These are phyloP conservation scores for Eupelmus urozonus DNA, from an alignment of 2,888 invertebrate species.

Conservation along the genomic window DNA sequence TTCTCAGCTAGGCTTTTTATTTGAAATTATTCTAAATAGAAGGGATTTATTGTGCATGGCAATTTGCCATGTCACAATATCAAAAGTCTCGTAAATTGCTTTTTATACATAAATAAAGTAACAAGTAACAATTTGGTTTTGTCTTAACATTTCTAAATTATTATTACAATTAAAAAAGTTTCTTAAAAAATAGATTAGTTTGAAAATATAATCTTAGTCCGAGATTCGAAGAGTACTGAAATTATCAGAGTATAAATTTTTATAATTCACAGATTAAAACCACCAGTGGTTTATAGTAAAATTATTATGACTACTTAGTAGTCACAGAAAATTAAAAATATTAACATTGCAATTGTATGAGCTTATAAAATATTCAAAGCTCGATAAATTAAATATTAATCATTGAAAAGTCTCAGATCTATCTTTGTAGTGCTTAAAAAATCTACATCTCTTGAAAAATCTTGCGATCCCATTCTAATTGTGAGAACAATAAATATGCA, in stretches of 20 bases:
- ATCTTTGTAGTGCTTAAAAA: conserved; percentile 46
- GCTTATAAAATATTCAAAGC: conserved; percentile 33
- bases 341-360: conserved; percentile 34
- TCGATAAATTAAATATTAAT: conserved; percentile 34
- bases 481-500: conserved; percentile 45
- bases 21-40: too few species aligned
- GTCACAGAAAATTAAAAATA: conserved; percentile 39
- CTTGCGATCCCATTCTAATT: conserved; percentile 33
- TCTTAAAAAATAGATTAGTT: conserved; percentile 39
- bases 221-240: conserved; percentile 34
- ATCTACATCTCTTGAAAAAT: conserved; percentile 34
- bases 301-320: conserved; percentile 50
- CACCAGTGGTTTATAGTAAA: conserved; percentile 19
- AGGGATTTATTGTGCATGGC: conserved; percentile 52
- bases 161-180: conserved; percentile 37
- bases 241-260: conserved; percentile 34
- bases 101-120: conserved; percentile 57
- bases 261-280: conserved; percentile 19
- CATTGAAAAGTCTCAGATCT: conserved; percentile 40
- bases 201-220: conserved; percentile 45
- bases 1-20: too few species aligned
- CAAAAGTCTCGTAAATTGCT: conserved; percentile 55
- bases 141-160: conserved; percentile 50
- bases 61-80: conserved; percentile 54
- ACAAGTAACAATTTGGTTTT: conserved; percentile 59